These are phyloP conservation scores for Neuroterus valhalla DNA, from an alignment of 1,140 invertebrate genomes.

Conservation along the genomic window DNA sequence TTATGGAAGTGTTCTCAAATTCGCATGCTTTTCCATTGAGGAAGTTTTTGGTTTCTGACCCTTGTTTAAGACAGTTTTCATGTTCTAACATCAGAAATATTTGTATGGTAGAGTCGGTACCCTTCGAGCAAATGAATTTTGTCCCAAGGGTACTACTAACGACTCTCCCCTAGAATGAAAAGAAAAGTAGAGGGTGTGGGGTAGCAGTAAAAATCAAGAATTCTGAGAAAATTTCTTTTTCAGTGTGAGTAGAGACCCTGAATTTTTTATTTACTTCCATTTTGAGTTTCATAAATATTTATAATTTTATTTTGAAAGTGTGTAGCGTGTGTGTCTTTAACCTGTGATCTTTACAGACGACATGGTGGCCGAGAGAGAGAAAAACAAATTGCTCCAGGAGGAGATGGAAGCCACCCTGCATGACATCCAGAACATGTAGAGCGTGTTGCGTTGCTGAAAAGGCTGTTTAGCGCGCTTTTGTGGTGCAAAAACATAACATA, in stretches of 20 bases:
- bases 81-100: no score
- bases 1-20: no score
- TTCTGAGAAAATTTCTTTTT: not conserved
- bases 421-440: conserved; percentile 99
- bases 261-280: conserved; percentile 37
- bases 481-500: conserved; percentile 61
- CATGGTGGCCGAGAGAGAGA: conserved; percentile 94
- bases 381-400: conserved; percentile 96
- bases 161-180: not conserved
- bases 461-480: conserved; percentile 57
- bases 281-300: conserved; percentile 33
- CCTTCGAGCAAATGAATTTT: no score
- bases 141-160: no score
- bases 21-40: no score
- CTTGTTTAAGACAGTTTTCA: no score
- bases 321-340: conserved; percentile 65
- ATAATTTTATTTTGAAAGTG: conserved; percentile 18
- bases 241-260: conserved; percentile 14
- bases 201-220: not conserved
- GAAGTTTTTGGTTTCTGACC: no score
- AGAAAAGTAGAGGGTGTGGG: not conserved
- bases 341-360: conserved; percentile 89
- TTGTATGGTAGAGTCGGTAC: no score
- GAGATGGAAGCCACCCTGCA: conserved; percentile 99
- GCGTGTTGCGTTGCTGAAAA: conserved; percentile 36